A percentile compares a stretch with the other conserved stretches of the same genome.
Conservation (phyloP, 2,888 invertebrate species). For the Panorpa germanica region DNA sequence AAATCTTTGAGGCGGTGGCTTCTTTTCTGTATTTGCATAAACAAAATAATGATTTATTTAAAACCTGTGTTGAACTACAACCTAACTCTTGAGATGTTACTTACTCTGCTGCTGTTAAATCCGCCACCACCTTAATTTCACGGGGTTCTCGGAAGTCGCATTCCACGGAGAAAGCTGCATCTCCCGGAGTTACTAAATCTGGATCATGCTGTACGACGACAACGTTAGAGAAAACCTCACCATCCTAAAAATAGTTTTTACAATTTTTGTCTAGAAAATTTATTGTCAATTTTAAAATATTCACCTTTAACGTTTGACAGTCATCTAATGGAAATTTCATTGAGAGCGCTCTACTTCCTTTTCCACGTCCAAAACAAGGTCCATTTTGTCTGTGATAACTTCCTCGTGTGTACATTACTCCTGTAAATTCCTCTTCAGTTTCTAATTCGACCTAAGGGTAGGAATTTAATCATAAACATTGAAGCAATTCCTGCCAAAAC, state of each 20-base stretch:
- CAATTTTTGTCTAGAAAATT: slow-evolving; percentile 2
- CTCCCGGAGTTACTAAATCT: slow-evolving; percentile 40
- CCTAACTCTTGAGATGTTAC: too few species aligned
- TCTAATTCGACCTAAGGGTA: slow-evolving; percentile 26
- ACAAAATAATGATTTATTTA: too few species aligned
- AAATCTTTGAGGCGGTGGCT: slow-evolving; percentile 27
- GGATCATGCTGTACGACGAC: slow-evolving; percentile 46
- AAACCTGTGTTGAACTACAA: too few species aligned
- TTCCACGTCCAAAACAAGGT: slow-evolving; percentile 33
- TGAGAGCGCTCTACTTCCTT: slow-evolving; percentile 25
- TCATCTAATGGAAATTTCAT: slow-evolving; percentile 34
- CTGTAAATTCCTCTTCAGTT: slow-evolving; percentile 34
- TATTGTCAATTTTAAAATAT: slow-evolving; percentile 5
- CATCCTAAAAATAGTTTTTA: slow-evolving; percentile 22
- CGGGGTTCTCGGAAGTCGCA: slow-evolving; percentile 39
- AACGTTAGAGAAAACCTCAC: slow-evolving; percentile 35
- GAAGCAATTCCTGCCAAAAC: too few species aligned
- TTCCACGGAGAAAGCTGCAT: slow-evolving; percentile 42
- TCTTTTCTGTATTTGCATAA: too few species aligned
- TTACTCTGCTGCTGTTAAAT: slow-evolving; percentile 22
- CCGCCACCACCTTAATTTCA: slow-evolving; percentile 30
- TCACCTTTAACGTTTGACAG: slow-evolving; percentile 31
- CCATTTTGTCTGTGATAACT: slow-evolving; percentile 33
- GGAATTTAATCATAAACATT: too few species aligned
- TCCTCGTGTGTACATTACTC: slow-evolving; percentile 41